Evolutionary conservation across 1,140 invertebrate species (phyloP).

Genomic region (Ctenoplectra terminalis): DNA sequence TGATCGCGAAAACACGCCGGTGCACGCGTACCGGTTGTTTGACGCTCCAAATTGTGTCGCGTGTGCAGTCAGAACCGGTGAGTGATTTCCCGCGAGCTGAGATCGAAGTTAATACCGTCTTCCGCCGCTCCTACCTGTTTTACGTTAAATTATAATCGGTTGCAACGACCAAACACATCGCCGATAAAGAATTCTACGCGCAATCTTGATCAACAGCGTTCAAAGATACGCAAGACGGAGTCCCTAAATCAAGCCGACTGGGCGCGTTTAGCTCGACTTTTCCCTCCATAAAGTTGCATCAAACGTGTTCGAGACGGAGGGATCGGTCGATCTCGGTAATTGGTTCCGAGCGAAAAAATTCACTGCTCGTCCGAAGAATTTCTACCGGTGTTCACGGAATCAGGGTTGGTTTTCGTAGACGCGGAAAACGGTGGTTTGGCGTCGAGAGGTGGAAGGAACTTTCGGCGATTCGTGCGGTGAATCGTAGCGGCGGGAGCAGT

Average conservation of each 20-base stretch:
- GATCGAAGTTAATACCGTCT: background rate
- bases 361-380: too few species aligned
- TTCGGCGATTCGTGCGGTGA: conserved; percentile 10
- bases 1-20: conserved; percentile 1
- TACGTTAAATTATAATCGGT: too few species aligned
- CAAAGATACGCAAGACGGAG: background rate
- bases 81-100: background rate
- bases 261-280: too few species aligned
- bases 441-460: conserved; percentile 4
- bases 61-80: background rate
- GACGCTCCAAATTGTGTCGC: conserved; percentile 5
- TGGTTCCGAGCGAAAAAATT: background rate
- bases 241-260: background rate
- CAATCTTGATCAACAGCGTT: background rate
- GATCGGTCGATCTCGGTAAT: background rate
- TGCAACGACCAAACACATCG: too few species aligned
- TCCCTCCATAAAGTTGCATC: background rate
- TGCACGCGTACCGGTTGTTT: conserved; percentile 14
- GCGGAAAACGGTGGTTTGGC: background rate
- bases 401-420: background rate
- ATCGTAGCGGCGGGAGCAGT: background rate
- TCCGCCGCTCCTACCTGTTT: too few species aligned
- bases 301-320: background rate
- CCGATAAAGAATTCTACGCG: too few species aligned
- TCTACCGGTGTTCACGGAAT: too few species aligned